A percentile compares a stretch with the other conserved stretches of the same genome.
These are phyloP conservation scores for Melanchra persicariae DNA, from an alignment of 2,888 invertebrate species.

Conservation along the genomic window DNA sequence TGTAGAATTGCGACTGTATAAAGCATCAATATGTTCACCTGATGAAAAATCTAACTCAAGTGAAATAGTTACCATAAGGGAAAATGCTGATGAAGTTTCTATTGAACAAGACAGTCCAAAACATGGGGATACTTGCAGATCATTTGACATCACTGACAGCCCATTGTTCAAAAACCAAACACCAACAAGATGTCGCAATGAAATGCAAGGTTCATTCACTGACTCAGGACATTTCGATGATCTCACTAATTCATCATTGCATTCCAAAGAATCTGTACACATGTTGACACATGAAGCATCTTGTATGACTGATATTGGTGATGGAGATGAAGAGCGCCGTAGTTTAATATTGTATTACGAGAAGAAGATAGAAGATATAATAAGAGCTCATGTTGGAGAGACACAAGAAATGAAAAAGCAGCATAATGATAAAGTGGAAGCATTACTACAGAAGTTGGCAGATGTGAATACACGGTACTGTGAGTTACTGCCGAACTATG, in stretches of 20 bases:
- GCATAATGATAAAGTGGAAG: slow-evolving; percentile 95
- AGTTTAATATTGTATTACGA: slow-evolving; percentile 94
- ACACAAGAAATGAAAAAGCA: slow-evolving; percentile 94
- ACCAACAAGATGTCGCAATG: slow-evolving; percentile 88
- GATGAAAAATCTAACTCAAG: slow-evolving; percentile 95
- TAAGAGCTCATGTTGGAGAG: slow-evolving; percentile 91
- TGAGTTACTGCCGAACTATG: slow-evolving; percentile 94
- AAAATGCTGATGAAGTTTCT: slow-evolving; percentile 90
- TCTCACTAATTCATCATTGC: slow-evolving; percentile 93
- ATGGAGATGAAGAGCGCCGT: slow-evolving; percentile 92
- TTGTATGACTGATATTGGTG: slow-evolving; percentile 88
- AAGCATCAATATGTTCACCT: slow-evolving; percentile 94
- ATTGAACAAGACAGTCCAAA: slow-evolving; percentile 81
- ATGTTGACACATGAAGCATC: slow-evolving; percentile 90
- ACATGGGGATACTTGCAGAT: slow-evolving; percentile 81
- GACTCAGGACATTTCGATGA: slow-evolving; percentile 97
- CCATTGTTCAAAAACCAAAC: slow-evolving; percentile 87
- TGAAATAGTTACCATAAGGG: slow-evolving; percentile 94
- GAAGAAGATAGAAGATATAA: slow-evolving; percentile 94
- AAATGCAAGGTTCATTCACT: slow-evolving; percentile 94
- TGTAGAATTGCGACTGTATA: slow-evolving; percentile 95
- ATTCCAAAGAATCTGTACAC: slow-evolving; percentile 94
- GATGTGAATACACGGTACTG: slow-evolving; percentile 95
- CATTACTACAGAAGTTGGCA: slow-evolving; percentile 93
- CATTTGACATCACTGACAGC: slow-evolving; percentile 88